Base-by-base conservation (phyloP, 2,113 vertebrate genomes). In the Picathartes gymnocephalus region DNA sequence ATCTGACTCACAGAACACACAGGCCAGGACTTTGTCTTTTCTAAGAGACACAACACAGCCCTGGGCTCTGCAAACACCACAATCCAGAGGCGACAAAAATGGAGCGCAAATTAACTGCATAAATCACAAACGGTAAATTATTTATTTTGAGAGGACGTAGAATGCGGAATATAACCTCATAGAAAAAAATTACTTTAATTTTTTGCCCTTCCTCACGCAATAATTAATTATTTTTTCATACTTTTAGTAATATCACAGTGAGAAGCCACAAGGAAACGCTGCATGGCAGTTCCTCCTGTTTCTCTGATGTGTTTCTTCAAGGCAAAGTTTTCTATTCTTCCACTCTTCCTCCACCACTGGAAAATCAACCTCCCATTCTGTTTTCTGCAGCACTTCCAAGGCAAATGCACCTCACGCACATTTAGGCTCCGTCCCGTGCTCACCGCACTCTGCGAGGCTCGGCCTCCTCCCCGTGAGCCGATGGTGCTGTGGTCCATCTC, bases 321-420 rank as follows among this genome's bases (percentile, higher is more conserved):
- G 30, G 39, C 11, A 66, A 20, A 53, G 15, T 51, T 53, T 56
- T 33, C 44, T 21, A 0, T 15, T 47, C 39, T 35, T 33, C 35
- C 68, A 22, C 28, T 44, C 54, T 39, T 80, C 28, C 12, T 53
- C 30, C 9, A 1, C 4, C 54, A 14, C 3, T 33, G n/a, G 31
- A 47, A 58, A 71, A 58, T 4, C 24, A 27, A 4, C 35, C 37
- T 47, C 10, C 44, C 24, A 0, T 24, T 24, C 30, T 18, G 3
- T 35, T 73, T 37, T 21, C 44, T 42, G 24, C 24, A 30, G 8
- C 1, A 2, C 23, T 53, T 56, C 61, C 83, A 24, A 14, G 64
- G 80, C 35, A 7, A 56, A 61, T 0, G 7, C 22, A 4, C 11
- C 69, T 37, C 18, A 21, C 7, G 8, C 2, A 0, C 6, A 0